A percentile compares a stretch with the other conserved stretches of the same genome.
phyloP scores from a whole-genome alignment of 2,113 vertebrate genomes.

The Benitochromis conjunctus region DNA sequence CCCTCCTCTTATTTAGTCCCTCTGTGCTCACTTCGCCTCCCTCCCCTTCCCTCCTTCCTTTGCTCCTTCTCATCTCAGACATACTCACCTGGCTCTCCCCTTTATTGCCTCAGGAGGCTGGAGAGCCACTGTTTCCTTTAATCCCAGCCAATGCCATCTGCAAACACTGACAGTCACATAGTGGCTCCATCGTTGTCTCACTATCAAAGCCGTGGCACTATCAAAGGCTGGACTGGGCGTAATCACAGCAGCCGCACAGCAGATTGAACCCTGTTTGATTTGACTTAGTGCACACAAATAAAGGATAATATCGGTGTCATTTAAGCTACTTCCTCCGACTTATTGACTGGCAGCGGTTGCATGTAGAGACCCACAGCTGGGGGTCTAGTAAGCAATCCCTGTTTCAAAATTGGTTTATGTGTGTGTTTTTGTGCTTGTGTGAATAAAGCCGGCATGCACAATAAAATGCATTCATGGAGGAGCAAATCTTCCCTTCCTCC shows the following conservation, averaged over 20 bases:
- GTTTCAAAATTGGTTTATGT: constrained; percentile 36
- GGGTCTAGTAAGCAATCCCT: constrained; percentile 62
- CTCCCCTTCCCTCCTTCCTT: constrained; percentile 5
- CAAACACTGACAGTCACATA: constrained; percentile 65
- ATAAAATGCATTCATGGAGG: constrained; percentile 39
- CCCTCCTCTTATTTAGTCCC: constrained; percentile 65
- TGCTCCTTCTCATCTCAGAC: constrained; percentile 66
- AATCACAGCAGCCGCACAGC: constrained; percentile 62
- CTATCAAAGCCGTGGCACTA: constrained; percentile 61
- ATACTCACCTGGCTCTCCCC: constrained; percentile 63
- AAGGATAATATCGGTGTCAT: constrained; percentile 69
- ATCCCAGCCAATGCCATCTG: constrained; percentile 71
- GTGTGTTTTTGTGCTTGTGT: constrained; percentile 11
- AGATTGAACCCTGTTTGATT: constrained; percentile 67
- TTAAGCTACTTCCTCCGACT: constrained; percentile 64
- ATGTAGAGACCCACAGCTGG: constrained; percentile 52
- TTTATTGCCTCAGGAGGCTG: constrained; percentile 71
- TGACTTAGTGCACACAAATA: constrained; percentile 68
- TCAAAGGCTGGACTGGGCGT: constrained; percentile 64
- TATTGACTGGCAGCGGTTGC: constrained; percentile 57
- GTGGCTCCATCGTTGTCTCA: constrained; percentile 54
- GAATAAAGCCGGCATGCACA: constrained; percentile 29
- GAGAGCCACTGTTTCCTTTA: constrained; percentile 69
- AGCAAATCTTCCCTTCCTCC: constrained; percentile 16
- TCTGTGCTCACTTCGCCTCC: constrained; percentile 28